A percentile compares a stretch with the other conserved stretches of the same genome.
Evolutionary conservation across 2,113 vertebrate genomes (phyloP).

Genomic region (Otocyon megalotis): DNA sequence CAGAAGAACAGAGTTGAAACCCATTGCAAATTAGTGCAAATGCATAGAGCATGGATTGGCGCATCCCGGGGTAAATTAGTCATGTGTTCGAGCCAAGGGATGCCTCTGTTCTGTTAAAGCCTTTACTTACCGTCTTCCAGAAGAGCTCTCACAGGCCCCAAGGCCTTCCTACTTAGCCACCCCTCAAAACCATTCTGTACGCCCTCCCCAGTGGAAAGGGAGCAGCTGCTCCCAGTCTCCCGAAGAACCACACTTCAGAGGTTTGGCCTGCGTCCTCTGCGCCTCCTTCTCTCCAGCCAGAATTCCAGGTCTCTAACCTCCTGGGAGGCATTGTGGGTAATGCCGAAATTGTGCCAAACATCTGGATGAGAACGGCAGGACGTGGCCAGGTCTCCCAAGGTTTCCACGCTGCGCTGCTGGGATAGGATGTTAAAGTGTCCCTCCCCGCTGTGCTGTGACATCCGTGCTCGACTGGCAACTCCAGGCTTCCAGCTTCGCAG

Average conservation of each 20-base stretch:
- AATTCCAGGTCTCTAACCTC: not conserved
- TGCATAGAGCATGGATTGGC: accelerated
- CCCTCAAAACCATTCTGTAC: accelerated
- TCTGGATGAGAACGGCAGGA: not conserved
- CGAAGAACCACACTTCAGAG: not conserved
- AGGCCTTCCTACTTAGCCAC: not conserved
- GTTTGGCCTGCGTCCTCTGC: accelerated
- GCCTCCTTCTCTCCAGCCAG: not conserved
- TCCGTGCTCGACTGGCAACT: accelerated
- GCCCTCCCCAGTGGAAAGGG: not conserved
- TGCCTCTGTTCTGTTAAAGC: accelerated
- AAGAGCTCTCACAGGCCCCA: not conserved
- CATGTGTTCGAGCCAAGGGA: accelerated
- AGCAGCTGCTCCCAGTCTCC: not conserved
- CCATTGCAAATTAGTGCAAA: not conserved
- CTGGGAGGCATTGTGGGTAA: not conserved
- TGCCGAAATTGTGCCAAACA: not conserved
- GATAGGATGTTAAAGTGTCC: not conserved
- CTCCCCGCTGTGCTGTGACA: accelerated
- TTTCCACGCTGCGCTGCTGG: not conserved
- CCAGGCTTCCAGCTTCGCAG: not conserved
- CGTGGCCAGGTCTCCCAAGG: not conserved
- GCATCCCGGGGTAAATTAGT: accelerated
- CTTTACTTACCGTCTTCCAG: accelerated
- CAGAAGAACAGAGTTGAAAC: no score